phyloP scores from a whole-genome alignment of 1,140 invertebrate species.

The Stegodyphus mimosarum region DNA sequence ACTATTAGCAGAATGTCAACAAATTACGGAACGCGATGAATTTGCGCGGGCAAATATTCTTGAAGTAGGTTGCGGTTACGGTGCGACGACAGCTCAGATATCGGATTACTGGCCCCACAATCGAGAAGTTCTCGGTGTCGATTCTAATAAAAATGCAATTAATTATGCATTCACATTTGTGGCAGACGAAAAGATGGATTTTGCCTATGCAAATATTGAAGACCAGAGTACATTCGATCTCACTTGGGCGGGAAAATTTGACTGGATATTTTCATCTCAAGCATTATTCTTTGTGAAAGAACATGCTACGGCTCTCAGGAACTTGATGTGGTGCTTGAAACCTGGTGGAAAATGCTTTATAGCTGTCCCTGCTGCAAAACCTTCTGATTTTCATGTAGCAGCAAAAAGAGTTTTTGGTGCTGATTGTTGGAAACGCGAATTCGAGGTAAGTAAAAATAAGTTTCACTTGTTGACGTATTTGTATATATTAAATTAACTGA shows the following conservation, averaged over 20 bases:
- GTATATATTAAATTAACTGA: no score
- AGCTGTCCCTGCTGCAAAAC: slow-evolving; percentile 55
- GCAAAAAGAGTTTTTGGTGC: slow-evolving; percentile 46
- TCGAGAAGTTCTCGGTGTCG: slow-evolving; percentile 48
- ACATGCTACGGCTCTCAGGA: slow-evolving; percentile 37
- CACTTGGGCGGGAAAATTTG: slow-evolving; percentile 57
- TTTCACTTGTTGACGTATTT: background rate
- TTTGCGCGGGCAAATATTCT: slow-evolving; percentile 34
- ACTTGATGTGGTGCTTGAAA: slow-evolving; percentile 60
- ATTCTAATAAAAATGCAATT: slow-evolving; percentile 45
- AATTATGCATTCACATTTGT: slow-evolving; percentile 49
- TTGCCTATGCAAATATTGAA: slow-evolving; percentile 51
- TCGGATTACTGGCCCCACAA: slow-evolving; percentile 35
- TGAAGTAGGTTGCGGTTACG: slow-evolving; percentile 51
- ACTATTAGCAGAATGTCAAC: slow-evolving; percentile 46
- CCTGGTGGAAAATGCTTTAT: slow-evolving; percentile 54
- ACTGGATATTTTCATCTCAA: slow-evolving; percentile 58
- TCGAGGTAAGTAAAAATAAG: slow-evolving; percentile 31
- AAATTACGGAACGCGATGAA: slow-evolving; percentile 44
- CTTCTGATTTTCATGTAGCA: slow-evolving; percentile 56
- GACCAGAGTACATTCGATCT: slow-evolving; percentile 51
- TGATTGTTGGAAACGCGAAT: slow-evolving; percentile 51
- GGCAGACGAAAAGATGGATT: slow-evolving; percentile 61
- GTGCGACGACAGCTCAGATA: slow-evolving; percentile 50
- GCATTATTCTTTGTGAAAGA: slow-evolving; percentile 53